Evolutionary conservation across 2,113 vertebrate species (phyloP), one percentile per base, ranked within the genome.

Genomic region (Columba livia): DNA sequence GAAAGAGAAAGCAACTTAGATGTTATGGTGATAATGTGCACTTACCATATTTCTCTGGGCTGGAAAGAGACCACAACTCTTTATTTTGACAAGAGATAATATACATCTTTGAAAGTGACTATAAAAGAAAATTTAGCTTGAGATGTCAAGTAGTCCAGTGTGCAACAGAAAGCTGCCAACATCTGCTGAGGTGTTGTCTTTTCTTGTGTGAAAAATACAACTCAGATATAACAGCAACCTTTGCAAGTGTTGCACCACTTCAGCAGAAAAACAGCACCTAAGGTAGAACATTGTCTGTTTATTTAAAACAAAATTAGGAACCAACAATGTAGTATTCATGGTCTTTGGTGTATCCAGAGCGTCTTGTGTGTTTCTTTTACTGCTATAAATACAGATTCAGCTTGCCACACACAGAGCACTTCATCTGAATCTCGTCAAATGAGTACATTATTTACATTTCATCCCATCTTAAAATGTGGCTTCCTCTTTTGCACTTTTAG

Each of bases 381-480:
- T 86, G 86, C 66, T 93, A 80, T 95, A 97, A 95, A 80, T 92
- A 91, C 64, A 92, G 66, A 91, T 85, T 44, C 77, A 72, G 66
- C 84, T 96, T 94, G 89, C 94, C 97, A 95, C 97, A 97, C 96
- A 97, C 93, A 96, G 71, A 96, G 88, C 28, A 44, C 47, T 53
- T 96, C 67, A 84, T 95, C 88, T 95, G 95, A 94, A 91, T 95
- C 86, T 94, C 2, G 5, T 94, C 85, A 90, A 87, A 95, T 95
- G 58, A 85, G 28, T 90, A 78, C 34, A 61, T 90, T 95, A 95
- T 94, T 82, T 95, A 93, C 86, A 75, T 79, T 93, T 88, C 26
- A 71, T 58, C 75, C 88, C 65, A 64, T 95, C 70, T 67, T 93
- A 91, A 92, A 90, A 88, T 64, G 36, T 48, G 40, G 12, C 44